Evolutionary conservation across 2,113 vertebrate species (phyloP), one percentile per base, ranked within the genome.

Genomic region (Scomber japonicus): DNA sequence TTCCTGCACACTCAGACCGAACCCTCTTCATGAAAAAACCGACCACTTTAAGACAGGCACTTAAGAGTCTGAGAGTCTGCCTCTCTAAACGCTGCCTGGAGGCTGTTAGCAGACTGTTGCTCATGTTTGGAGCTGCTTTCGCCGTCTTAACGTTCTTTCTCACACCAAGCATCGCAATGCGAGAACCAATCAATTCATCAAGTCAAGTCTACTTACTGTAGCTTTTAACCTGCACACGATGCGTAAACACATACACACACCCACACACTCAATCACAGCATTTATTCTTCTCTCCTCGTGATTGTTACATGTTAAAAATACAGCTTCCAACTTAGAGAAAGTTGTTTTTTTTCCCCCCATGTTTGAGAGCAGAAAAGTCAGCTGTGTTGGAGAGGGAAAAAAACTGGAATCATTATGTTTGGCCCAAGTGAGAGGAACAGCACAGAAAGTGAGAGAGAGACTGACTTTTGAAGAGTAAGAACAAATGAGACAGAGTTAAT

Each of bases 371-470:
- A 3, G 24, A n/a, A 19, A 54, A 5, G 62, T 63, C 45, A 56
- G 76, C 90, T 91, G 86, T 74, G 55, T 57, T 77, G 64, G 77
- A 82, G 73, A 87, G 68, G 80, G 49, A 78, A 63, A 21, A 69
- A 84, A 75, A 75, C 44, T 51, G 40, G 65, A 59, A 57, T 83
- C 45, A 67, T 80, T 83, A 72, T 82, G 80, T 87, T 86, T 86
- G 85, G 88, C 85, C 89, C 73, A 66, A n/a, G 55, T 84, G 56
- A 87, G 77, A 83, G 74, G n/a, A 83, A 80, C 71, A 79, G n/a
- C 40, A 87, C 63, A 81, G 64, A 82, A 60, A 46, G 73, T 70
- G 67, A 85, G 61, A 85, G 19, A 80, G 9, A 68, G 62, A 62
- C 9, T n/a, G 67, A 81, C 74, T 74, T 71, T 75, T 40, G 50